A percentile compares a stretch with the other conserved stretches of the same genome.
These are phyloP conservation scores for Odontophorus gujanensis DNA, from an alignment of 2,113 vertebrate species.

Conservation along the genomic window DNA sequence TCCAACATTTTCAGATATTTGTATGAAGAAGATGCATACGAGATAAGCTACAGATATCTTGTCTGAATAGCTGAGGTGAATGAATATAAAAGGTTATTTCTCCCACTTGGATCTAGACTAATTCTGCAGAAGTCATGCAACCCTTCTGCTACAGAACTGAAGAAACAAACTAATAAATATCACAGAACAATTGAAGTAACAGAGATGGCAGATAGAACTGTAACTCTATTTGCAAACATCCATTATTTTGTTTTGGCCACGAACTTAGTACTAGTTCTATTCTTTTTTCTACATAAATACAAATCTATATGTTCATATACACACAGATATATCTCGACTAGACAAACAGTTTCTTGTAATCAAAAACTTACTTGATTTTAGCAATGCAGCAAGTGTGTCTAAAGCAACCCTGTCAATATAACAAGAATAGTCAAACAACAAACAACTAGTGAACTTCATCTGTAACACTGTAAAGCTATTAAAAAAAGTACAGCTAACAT, in stretches of 20 bases:
- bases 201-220: background rate
- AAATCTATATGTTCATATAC: background rate
- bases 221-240: background rate
- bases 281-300: background rate
- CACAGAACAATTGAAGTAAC: background rate
- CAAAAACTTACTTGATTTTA: slow-evolving; percentile 97
- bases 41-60: background rate
- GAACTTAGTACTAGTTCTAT: background rate
- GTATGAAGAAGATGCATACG: background rate
- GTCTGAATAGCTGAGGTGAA: background rate
- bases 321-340: background rate
- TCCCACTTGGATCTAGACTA: background rate
- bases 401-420: slow-evolving; percentile 91
- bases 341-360: slow-evolving; percentile 58
- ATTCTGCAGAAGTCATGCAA: background rate
- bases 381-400: slow-evolving; percentile 94
- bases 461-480: slow-evolving; percentile 54
- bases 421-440: slow-evolving; percentile 77
- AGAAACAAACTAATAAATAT: background rate
- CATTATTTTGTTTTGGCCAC: background rate
- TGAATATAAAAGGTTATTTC: background rate
- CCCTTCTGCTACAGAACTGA: background rate
- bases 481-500: slow-evolving; percentile 25
- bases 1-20: background rate
- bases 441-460: slow-evolving; percentile 73